These are phyloP conservation scores for Himalopsyche kuldschensis DNA, from an alignment of 2,888 invertebrate genomes.

Conservation along the genomic window DNA sequence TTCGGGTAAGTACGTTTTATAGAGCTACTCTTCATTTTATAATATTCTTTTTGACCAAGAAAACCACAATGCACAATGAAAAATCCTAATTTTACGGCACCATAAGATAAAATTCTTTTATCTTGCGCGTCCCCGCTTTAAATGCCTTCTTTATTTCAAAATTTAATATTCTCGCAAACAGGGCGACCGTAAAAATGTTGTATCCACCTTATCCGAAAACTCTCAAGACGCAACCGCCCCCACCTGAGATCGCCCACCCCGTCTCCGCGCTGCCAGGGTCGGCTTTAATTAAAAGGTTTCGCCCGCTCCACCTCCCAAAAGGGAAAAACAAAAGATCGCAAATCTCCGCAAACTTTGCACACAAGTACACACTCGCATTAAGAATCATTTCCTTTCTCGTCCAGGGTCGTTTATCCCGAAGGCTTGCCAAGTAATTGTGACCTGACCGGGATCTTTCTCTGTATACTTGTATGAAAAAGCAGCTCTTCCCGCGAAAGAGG, in stretches of 20 bases:
- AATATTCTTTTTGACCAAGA: not conserved
- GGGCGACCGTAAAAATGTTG: conserved; percentile 14
- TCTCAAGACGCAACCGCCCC: conserved; percentile 13
- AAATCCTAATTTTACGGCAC: not conserved
- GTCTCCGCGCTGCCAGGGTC: not conserved
- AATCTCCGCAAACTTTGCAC: conserved; percentile 11
- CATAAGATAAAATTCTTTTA: not conserved
- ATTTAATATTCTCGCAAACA: conserved; percentile 19
- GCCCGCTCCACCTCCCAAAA: conserved; percentile 3
- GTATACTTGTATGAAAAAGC: not conserved
- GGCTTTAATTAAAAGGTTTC: conserved; percentile 24
- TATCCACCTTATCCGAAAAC: conserved; percentile 25
- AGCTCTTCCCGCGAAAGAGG: not conserved
- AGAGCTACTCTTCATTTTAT: not conserved
- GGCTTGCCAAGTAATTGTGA: conserved; percentile 26
- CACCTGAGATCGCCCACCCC: conserved; percentile 5
- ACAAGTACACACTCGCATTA: conserved; percentile 29
- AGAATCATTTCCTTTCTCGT: conserved; percentile 25
- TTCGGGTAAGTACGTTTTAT: not conserved
- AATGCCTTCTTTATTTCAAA: conserved; percentile 7
- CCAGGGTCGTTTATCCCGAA: conserved; percentile 14
- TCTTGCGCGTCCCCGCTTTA: not conserved
- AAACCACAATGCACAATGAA: not conserved
- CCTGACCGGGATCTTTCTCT: conserved; percentile 7
- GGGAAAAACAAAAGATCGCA: conserved; percentile 28